These are phyloP conservation scores for Vulpes vulpes DNA, from an alignment of 2,113 vertebrate species.

Conservation along the genomic window DNA sequence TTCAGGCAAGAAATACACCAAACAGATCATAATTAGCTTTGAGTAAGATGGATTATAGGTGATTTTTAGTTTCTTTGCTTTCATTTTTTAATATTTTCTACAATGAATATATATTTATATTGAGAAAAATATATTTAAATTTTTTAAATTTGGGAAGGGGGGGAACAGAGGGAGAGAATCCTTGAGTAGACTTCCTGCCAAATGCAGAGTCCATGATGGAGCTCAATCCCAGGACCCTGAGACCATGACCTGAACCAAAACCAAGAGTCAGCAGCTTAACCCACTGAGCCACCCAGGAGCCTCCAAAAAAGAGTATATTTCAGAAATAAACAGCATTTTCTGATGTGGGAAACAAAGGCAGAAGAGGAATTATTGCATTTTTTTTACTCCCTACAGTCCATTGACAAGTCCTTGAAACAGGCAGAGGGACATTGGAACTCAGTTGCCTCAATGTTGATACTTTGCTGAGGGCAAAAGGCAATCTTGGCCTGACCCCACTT, in stretches of 20 bases:
- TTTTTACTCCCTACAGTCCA: no score
- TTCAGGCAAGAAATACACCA: not conserved
- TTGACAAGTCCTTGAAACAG: no score
- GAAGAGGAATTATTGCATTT: no score
- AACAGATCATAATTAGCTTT: not conserved
- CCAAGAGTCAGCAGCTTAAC: not conserved
- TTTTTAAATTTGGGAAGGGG: not conserved
- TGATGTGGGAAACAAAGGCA: no score
- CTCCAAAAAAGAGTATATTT: not conserved
- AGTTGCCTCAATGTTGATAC: no score
- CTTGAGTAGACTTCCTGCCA: no score
- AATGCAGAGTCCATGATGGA: not conserved
- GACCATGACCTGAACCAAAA: not conserved
- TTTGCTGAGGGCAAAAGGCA: no score
- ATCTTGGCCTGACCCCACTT: no score
- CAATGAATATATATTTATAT: not conserved
- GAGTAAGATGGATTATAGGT: not conserved
- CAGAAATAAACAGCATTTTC: no score
- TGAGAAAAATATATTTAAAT: not conserved
- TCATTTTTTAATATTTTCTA: not conserved
- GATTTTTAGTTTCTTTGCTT: slow-evolving; percentile 16
- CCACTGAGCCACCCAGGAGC: not conserved
- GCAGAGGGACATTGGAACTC: no score
- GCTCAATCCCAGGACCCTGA: not conserved
- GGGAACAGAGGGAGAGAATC: not conserved